phyloP scores from a whole-genome alignment of 2,113 vertebrate species.

The Corythornis vintsioides region DNA sequence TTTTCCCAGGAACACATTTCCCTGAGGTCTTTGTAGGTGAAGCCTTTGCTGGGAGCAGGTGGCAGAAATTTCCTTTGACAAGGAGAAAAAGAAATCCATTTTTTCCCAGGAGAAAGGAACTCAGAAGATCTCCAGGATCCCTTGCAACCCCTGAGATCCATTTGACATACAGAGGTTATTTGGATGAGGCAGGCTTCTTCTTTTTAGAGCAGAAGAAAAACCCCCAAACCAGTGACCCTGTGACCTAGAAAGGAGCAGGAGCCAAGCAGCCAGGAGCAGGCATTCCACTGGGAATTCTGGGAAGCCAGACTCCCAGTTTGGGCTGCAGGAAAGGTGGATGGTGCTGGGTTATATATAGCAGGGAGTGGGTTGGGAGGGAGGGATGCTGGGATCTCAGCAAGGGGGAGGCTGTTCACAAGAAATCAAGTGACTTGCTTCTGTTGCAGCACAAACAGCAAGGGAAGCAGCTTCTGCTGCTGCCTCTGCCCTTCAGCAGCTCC shows the following conservation, averaged over 20 bases:
- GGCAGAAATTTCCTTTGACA: background rate
- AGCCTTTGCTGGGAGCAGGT: background rate
- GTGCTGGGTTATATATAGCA: conserved; percentile 21
- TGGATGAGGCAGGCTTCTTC: background rate
- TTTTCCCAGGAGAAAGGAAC: background rate
- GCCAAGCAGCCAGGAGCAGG: background rate
- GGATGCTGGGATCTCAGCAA: background rate
- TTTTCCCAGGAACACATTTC: background rate
- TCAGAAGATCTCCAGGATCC: too few species aligned
- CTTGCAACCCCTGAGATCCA: background rate
- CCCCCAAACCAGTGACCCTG: background rate
- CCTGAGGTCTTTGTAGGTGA: too few species aligned
- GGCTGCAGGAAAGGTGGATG: conserved; percentile 30
- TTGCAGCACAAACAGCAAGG: background rate
- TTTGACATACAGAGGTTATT: background rate
- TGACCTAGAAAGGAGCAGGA: background rate
- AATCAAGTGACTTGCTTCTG: background rate
- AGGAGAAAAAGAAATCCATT: background rate
- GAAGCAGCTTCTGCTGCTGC: background rate
- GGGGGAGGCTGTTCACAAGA: conserved; percentile 20
- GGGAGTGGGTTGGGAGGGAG: conserved; percentile 38
- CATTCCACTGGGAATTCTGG: background rate
- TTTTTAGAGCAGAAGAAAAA: background rate
- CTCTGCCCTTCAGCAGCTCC: background rate
- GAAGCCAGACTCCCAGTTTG: background rate